Evolutionary conservation across 2,888 invertebrate genomes (phyloP).

Genomic region (Macrophya alboannulata): DNA sequence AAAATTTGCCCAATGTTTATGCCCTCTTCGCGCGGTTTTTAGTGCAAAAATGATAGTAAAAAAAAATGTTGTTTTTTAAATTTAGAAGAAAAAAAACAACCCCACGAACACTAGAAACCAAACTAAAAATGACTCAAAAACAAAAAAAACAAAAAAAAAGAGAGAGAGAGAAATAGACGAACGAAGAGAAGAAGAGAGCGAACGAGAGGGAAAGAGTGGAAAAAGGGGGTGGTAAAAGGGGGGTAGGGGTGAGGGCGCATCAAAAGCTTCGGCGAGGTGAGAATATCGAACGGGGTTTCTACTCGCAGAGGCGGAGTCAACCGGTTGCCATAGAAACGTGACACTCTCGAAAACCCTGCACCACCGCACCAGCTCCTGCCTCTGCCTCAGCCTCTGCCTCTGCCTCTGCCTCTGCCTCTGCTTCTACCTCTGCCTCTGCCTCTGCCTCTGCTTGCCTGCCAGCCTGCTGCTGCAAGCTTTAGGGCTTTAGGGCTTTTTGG

Average conservation of each 20-base stretch:
- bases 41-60: no score
- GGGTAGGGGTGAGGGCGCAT: constrained; percentile 61
- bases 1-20: constrained; percentile 34
- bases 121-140: no score
- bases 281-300: constrained; percentile 77
- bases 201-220: background rate
- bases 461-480: constrained; percentile 66
- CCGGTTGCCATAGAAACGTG: constrained; percentile 78
- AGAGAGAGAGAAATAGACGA: background rate
- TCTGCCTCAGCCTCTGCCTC: no score
- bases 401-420: background rate
- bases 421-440: background rate
- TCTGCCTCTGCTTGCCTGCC: no score
- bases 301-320: constrained; percentile 75
- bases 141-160: background rate
- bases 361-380: constrained; percentile 23
- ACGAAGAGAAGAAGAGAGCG: no score
- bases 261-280: constrained; percentile 65
- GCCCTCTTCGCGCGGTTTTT: background rate
- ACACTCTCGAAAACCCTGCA: constrained; percentile 71
- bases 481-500: constrained; percentile 74
- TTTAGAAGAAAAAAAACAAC: background rate
- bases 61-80: background rate
- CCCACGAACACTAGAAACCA: no score
- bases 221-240: background rate